These are phyloP conservation scores for Maccullochella peelii DNA, from an alignment of 2,113 vertebrate species.

Conservation along the genomic window DNA sequence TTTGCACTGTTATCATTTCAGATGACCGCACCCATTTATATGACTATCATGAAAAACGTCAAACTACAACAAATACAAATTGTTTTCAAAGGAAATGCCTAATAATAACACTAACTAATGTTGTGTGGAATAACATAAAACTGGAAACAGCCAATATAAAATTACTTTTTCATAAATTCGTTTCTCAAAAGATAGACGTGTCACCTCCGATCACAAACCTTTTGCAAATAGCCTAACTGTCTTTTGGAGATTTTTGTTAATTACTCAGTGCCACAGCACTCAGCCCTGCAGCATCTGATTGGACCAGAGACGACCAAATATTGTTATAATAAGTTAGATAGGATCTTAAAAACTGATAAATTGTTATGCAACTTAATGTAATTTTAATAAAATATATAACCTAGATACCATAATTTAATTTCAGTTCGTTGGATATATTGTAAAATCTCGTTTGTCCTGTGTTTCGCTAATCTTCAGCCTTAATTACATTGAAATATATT, in stretches of 20 bases:
- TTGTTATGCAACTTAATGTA: not conserved
- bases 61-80: not conserved
- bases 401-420: not conserved
- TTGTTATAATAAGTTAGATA: not conserved
- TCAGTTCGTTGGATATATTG: not conserved
- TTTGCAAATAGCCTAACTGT: not conserved
- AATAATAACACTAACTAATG: not conserved
- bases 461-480: not conserved
- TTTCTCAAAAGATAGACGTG: not conserved
- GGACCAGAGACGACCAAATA: conserved; percentile 5
- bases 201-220: conserved; percentile 64
- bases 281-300: conserved; percentile 22
- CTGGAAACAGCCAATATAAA: not conserved
- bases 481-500: not conserved
- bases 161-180: not conserved
- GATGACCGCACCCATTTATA: conserved; percentile 46
- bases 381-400: not conserved
- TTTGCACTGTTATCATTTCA: conserved; percentile 39
- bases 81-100: not conserved
- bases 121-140: too few species aligned
- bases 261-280: conserved; percentile 44
- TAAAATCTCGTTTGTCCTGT: not conserved
- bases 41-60: not conserved
- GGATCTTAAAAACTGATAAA: conserved; percentile 1
- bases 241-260: conserved; percentile 38